Evolutionary conservation across 1,140 invertebrate species (phyloP).

Genomic region (Drosophila carrolli): DNA sequence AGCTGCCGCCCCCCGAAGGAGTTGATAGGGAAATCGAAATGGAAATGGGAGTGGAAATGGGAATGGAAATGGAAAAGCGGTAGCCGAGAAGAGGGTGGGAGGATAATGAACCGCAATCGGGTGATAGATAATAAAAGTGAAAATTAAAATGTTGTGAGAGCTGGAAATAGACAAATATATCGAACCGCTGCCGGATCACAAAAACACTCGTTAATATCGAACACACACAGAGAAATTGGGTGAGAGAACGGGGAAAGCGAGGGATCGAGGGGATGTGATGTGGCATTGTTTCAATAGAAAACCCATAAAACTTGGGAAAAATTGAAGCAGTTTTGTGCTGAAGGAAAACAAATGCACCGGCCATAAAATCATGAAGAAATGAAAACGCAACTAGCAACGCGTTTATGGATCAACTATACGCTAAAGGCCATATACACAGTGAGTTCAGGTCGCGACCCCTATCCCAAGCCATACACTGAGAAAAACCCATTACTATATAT

Average conservation of each 20-base stretch:
- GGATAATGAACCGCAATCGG: conserved; percentile 66
- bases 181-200: conserved; percentile 29
- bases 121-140: conserved; percentile 70
- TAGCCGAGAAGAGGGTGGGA: conserved; percentile 13
- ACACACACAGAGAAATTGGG: conserved; percentile 43
- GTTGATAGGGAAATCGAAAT: conserved; percentile 52
- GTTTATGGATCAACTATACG: conserved; percentile 47
- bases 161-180: conserved; percentile 61
- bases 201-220: conserved; percentile 63
- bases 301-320: conserved; percentile 72
- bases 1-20: conserved; percentile 21
- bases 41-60: conserved; percentile 53
- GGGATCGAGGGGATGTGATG: background rate
- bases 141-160: conserved; percentile 46
- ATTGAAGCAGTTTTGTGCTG: conserved; percentile 68
- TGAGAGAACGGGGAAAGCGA: conserved; percentile 1
- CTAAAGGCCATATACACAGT: conserved; percentile 8
- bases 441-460: conserved; percentile 25
- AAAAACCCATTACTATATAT: background rate
- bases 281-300: conserved; percentile 79
- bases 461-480: conserved; percentile 4
- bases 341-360: conserved; percentile 68
- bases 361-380: conserved; percentile 67
- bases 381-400: conserved; percentile 39
- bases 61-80: conserved; percentile 50